Evolutionary conservation across 2,888 invertebrate genomes (phyloP).

Genomic region (Halictus ligatus): DNA sequence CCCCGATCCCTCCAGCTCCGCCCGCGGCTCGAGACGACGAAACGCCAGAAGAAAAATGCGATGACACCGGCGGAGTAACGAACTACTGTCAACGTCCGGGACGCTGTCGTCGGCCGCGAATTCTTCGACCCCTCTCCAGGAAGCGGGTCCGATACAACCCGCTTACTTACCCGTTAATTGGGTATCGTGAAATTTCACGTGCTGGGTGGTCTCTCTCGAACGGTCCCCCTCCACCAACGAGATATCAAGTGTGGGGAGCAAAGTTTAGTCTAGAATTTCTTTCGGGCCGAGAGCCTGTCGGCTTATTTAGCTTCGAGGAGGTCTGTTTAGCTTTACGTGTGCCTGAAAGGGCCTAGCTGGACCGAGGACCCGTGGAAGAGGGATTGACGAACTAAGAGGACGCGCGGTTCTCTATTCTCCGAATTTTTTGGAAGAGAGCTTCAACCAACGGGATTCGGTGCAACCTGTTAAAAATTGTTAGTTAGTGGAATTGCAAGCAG

Average conservation of each 20-base stretch:
- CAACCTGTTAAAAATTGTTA: not conserved
- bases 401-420: not conserved
- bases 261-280: slow-evolving; percentile 35
- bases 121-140: not conserved
- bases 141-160: not conserved
- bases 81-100: slow-evolving; percentile 16
- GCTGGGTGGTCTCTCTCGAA: slow-evolving; percentile 31
- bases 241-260: slow-evolving; percentile 24
- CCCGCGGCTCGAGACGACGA: slow-evolving; percentile 42
- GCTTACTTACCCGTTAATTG: slow-evolving; percentile 13
- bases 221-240: not conserved
- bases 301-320: slow-evolving; percentile 11
- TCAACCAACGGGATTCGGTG: not conserved
- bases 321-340: slow-evolving; percentile 26
- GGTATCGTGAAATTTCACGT: slow-evolving; percentile 29
- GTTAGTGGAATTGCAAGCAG: not conserved
- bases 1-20: slow-evolving; percentile 31
- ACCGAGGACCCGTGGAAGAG: not conserved
- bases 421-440: not conserved
- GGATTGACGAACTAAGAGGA: not conserved
- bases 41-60: slow-evolving; percentile 54
- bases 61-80: slow-evolving; percentile 33
- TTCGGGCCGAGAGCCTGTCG: slow-evolving; percentile 3
- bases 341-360: not conserved
- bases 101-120: slow-evolving; percentile 19